phyloP scores from a whole-genome alignment of 2,888 invertebrate genomes.

The Sarcophaga rosellei region DNA sequence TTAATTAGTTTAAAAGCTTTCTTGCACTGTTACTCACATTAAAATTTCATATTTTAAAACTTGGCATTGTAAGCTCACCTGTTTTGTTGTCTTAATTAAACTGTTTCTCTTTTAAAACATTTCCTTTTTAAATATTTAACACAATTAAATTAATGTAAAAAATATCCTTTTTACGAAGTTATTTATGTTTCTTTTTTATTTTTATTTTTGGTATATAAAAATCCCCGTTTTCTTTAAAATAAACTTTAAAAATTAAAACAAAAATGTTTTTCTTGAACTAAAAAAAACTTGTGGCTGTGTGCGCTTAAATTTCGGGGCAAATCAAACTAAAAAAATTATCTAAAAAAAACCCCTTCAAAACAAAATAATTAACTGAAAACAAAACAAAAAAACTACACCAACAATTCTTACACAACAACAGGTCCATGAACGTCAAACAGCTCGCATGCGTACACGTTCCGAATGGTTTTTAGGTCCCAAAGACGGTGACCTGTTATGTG shows the following conservation, averaged over 20 bases:
- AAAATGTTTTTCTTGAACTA: constrained; percentile 41
- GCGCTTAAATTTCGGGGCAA: constrained; percentile 62
- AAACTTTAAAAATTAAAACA: constrained; percentile 4
- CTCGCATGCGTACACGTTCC: constrained; percentile 97
- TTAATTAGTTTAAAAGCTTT: no score
- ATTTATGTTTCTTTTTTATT: constrained; percentile 64
- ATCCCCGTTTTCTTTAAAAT: constrained; percentile 37
- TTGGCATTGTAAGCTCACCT: background rate
- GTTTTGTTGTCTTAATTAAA: background rate
- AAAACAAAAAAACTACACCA: constrained; percentile 67
- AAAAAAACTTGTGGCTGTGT: constrained; percentile 46
- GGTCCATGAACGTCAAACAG: constrained; percentile 98
- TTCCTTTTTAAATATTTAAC: constrained; percentile 30
- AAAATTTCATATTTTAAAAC: no score
- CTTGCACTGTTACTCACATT: no score
- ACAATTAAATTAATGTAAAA: constrained; percentile 37
- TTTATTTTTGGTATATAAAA: constrained; percentile 56
- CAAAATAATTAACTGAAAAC: constrained; percentile 36
- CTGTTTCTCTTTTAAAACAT: constrained; percentile 18
- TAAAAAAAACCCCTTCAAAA: constrained; percentile 19
- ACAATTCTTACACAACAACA: constrained; percentile 77
- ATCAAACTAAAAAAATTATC: constrained; percentile 10
- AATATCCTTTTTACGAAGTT: constrained; percentile 55
- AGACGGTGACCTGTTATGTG: constrained; percentile 75
- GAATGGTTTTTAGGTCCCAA: constrained; percentile 93